These are phyloP conservation scores for Ormyrus thymus DNA, from an alignment of 2,888 invertebrate species.

Conservation along the genomic window DNA sequence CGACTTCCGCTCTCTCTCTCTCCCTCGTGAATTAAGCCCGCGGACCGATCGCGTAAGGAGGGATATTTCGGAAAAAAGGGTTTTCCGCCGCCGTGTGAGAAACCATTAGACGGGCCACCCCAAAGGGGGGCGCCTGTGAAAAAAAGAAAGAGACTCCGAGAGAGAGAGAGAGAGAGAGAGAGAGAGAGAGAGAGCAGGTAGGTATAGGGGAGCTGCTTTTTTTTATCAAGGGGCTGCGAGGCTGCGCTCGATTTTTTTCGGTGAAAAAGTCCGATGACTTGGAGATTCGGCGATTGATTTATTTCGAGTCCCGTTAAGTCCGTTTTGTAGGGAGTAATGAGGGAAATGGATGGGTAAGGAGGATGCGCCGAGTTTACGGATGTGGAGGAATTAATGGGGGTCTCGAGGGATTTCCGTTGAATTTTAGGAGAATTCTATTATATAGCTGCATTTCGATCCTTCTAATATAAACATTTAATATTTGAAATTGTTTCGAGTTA, in stretches of 20 bases:
- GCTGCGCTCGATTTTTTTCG: not conserved
- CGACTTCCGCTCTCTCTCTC: too few relatives aligned
- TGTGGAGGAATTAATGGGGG: not conserved
- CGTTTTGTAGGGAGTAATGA: not conserved
- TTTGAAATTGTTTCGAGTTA: too few relatives aligned
- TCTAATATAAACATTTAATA: too few relatives aligned
- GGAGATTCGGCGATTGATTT: slow-evolving; percentile 33
- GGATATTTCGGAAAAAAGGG: slow-evolving; percentile 54
- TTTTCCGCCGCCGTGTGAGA: slow-evolving; percentile 55
- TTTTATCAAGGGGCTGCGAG: not conserved
- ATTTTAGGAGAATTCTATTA: too few relatives aligned
- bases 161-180: slow-evolving; percentile 5
- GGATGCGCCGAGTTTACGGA: too few relatives aligned
- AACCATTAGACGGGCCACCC: slow-evolving; percentile 54
- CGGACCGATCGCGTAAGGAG: slow-evolving; percentile 20
- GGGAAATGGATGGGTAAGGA: too few relatives aligned
- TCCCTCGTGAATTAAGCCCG: slow-evolving; percentile 26
- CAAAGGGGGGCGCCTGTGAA: slow-evolving; percentile 23
- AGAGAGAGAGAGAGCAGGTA: slow-evolving; percentile 13
- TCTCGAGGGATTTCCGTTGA: too few relatives aligned
- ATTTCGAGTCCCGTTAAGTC: slow-evolving; percentile 2
- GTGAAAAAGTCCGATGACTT: slow-evolving; percentile 43
- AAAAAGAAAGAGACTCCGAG: slow-evolving; percentile 17
- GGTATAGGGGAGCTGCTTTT: slow-evolving; percentile 13
- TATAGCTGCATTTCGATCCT: too few relatives aligned